These are phyloP conservation scores for Choristoneura fumiferana DNA, from an alignment of 1,140 invertebrate species.

Conservation along the genomic window DNA sequence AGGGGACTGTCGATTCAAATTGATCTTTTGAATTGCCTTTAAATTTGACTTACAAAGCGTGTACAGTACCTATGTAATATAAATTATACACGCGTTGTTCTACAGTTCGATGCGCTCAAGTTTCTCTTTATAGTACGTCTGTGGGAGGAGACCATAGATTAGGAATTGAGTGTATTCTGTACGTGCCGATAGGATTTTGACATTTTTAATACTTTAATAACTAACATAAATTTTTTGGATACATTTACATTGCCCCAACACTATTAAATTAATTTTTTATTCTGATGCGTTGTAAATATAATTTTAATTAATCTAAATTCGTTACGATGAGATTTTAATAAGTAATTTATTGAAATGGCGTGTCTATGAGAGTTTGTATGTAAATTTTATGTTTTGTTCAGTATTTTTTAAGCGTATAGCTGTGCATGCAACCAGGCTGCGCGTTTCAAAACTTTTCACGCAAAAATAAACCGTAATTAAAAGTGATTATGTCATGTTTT, in stretches of 20 bases:
- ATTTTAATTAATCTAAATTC: constrained; percentile 49
- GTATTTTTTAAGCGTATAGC: constrained; percentile 66
- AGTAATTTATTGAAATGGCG: constrained; percentile 58
- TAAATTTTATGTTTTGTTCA: constrained; percentile 76
- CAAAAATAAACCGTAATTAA: constrained; percentile 36
- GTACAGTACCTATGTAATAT: too few species aligned
- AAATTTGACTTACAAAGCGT: too few species aligned
- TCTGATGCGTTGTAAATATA: constrained; percentile 37
- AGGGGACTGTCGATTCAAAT: too few species aligned
- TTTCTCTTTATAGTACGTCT: not conserved
- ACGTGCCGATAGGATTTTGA: constrained; percentile 19
- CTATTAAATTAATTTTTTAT: constrained; percentile 32
- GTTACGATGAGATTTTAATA: constrained; percentile 48
- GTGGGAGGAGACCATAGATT: constrained; percentile 23
- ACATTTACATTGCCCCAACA: constrained; percentile 34
- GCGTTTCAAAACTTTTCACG: not conserved
- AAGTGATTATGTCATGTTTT: constrained; percentile 43
- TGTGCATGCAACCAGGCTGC: constrained; percentile 12
- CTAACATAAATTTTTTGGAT: constrained; percentile 31
- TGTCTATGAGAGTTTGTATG: constrained; percentile 60
- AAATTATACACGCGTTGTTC: too few species aligned
- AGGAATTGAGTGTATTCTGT: constrained; percentile 39
- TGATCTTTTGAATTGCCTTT: too few species aligned
- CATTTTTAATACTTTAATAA: constrained; percentile 36
- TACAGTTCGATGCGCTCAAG: too few species aligned